These are phyloP conservation scores for Philypnodon macrostomus DNA, from an alignment of 2,797 vertebrate species.

Conservation along the genomic window DNA sequence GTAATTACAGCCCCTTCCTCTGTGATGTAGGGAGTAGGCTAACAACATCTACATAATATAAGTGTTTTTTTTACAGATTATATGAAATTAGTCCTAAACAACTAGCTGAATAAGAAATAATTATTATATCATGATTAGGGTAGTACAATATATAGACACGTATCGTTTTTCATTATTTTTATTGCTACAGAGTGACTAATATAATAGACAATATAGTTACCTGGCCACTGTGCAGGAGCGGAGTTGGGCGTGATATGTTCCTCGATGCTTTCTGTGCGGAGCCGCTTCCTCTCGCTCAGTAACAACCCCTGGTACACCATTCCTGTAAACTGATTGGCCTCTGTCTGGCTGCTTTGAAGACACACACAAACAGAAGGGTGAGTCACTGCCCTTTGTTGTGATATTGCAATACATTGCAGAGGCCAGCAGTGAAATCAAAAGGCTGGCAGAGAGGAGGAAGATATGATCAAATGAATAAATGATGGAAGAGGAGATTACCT, in stretches of 20 bases:
- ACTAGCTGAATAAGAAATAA: no score
- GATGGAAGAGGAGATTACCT: conserved; percentile 77
- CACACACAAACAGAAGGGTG: neutral
- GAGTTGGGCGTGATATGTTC: conserved; percentile 94
- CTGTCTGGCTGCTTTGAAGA: conserved; percentile 83
- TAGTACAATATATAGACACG: no score
- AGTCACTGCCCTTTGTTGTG: conserved; percentile 4
- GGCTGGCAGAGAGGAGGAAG: neutral
- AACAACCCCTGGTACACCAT: conserved; percentile 97
- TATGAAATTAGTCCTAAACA: no score
- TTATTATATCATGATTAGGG: no score
- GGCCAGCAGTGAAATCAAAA: neutral
- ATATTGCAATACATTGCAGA: conserved; percentile 5
- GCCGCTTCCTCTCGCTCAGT: conserved; percentile 89
- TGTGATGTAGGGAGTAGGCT: no score
- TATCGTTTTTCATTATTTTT: no score
- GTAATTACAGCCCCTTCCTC: no score
- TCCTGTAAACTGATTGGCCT: conserved; percentile 93
- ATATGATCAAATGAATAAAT: conserved; percentile 12
- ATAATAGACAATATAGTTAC: conserved; percentile 64
- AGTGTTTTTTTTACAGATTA: no score
- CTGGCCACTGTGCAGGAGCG: conserved; percentile 93
- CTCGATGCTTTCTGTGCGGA: conserved; percentile 96
- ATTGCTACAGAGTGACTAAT: neutral
- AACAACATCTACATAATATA: no score